Conservation (phyloP, 2,113 vertebrate species). For the Platanista minor region DNA sequence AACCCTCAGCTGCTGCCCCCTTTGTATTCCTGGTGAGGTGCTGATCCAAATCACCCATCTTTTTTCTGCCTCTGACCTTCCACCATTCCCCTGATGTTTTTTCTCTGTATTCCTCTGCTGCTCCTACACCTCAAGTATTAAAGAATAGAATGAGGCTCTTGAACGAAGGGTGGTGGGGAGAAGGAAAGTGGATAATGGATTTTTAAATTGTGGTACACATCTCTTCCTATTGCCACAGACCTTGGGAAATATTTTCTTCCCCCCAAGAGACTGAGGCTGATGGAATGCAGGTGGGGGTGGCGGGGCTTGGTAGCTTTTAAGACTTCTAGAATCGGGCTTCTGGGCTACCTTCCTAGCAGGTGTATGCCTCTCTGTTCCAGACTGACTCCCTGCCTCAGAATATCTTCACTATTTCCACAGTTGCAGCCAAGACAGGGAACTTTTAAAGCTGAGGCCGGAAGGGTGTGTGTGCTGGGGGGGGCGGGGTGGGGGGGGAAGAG, state of each 20-base stretch:
- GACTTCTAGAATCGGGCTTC: not conserved
- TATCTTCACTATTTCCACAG: constrained; percentile 52
- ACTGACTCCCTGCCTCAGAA: not conserved
- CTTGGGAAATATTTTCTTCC: not conserved
- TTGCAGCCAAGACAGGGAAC: constrained; percentile 27
- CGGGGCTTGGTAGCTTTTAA: not conserved
- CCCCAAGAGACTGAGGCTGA: not conserved
- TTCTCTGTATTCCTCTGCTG: not conserved
- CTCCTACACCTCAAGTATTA: not conserved
- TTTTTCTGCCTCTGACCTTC: not conserved
- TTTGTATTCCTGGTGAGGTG: not conserved
- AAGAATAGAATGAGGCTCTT: not conserved
- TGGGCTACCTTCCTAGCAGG: not conserved
- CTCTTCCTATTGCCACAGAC: not conserved
- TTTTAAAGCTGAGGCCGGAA: constrained; percentile 36
- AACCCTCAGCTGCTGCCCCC: not conserved
- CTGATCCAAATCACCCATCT: not conserved
- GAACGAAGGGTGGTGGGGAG: not conserved
- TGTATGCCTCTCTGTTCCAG: not conserved
- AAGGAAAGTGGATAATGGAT: not conserved
- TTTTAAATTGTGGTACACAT: not conserved
- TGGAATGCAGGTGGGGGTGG: not conserved
- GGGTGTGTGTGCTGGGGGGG: not conserved
- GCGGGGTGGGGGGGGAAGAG: not conserved
- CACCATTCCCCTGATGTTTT: not conserved